A percentile compares a stretch with the other conserved stretches of the same genome.
Evolutionary conservation across 2,888 invertebrate genomes (phyloP).

Genomic region (Platycheirus rosarum): DNA sequence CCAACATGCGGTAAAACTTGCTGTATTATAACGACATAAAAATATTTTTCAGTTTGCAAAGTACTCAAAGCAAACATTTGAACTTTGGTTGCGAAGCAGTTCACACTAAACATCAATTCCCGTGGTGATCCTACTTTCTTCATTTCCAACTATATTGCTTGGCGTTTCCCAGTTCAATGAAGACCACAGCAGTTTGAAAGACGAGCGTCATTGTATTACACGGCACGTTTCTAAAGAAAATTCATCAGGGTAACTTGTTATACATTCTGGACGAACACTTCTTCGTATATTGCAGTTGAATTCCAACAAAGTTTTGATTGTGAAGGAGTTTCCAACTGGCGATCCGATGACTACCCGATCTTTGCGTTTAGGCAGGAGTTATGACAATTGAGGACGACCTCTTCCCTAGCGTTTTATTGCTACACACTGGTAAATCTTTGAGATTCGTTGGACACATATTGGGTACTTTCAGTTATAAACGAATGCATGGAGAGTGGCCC

Average conservation of each 20-base stretch:
- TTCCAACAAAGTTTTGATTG: constrained; percentile 14
- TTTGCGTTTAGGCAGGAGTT: background rate
- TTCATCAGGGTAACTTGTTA: constrained; percentile 50
- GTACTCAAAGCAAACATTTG: constrained; percentile 13
- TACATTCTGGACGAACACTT: constrained; percentile 42
- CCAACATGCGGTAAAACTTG: constrained; percentile 56
- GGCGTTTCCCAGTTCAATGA: constrained; percentile 37
- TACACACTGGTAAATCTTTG: background rate
- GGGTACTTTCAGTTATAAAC: constrained; percentile 1
- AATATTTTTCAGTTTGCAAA: constrained; percentile 67
- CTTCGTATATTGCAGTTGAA: constrained; percentile 67
- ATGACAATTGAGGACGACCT: background rate
- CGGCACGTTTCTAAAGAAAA: background rate
- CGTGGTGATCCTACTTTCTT: constrained; percentile 3
- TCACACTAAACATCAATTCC: background rate
- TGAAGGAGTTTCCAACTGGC: constrained; percentile 18
- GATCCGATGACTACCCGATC: background rate
- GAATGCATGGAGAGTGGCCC: background rate
- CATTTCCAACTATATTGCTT: constrained; percentile 42
- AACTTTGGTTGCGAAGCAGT: constrained; percentile 12
- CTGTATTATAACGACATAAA: constrained; percentile 60
- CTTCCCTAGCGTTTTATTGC: background rate
- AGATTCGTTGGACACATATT: background rate
- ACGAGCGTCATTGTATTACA: background rate
- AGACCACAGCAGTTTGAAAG: constrained; percentile 20